These are phyloP conservation scores for Cetonia aurata DNA, from an alignment of 2,888 invertebrate genomes.

Conservation along the genomic window DNA sequence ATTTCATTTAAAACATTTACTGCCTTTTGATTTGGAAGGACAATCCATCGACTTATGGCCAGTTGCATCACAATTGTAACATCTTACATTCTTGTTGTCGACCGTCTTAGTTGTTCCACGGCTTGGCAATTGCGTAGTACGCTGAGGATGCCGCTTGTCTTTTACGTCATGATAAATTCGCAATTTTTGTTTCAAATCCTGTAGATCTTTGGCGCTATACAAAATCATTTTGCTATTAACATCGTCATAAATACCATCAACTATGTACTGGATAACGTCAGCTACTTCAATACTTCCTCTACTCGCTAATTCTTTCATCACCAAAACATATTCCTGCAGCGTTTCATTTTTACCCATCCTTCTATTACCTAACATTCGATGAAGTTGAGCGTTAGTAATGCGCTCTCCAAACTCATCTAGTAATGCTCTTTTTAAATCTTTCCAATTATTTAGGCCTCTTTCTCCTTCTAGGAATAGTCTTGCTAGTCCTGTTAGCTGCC, in stretches of 20 bases:
- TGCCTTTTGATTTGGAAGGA: not conserved
- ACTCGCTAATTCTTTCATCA: too few species aligned
- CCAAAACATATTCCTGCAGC: too few species aligned
- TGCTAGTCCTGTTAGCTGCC: not conserved
- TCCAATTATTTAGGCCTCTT: conserved; percentile 3
- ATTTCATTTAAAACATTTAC: conserved; percentile 12
- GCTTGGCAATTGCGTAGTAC: not conserved
- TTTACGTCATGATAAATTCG: conserved; percentile 1
- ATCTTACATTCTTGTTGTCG: conserved; percentile 8
- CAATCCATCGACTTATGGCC: conserved; percentile 3
- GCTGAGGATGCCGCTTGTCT: conserved; percentile 1
- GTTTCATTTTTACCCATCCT: conserved; percentile 1
- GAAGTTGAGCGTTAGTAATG: conserved; percentile 8
- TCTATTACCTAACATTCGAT: conserved; percentile 5
- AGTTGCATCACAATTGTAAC: not conserved
- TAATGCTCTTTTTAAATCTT: not conserved
- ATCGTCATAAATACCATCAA: conserved; percentile 7
- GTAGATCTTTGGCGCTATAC: not conserved
- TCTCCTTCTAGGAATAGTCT: conserved; percentile 19
- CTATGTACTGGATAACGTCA: conserved; percentile 1
- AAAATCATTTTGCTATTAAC: conserved; percentile 7
- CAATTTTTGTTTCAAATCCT: too few species aligned
- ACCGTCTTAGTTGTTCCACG: not conserved
- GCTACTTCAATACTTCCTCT: not conserved
- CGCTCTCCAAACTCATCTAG: conserved; percentile 4